These are phyloP conservation scores for Noctua janthe DNA, from an alignment of 2,888 invertebrate species.

Conservation along the genomic window DNA sequence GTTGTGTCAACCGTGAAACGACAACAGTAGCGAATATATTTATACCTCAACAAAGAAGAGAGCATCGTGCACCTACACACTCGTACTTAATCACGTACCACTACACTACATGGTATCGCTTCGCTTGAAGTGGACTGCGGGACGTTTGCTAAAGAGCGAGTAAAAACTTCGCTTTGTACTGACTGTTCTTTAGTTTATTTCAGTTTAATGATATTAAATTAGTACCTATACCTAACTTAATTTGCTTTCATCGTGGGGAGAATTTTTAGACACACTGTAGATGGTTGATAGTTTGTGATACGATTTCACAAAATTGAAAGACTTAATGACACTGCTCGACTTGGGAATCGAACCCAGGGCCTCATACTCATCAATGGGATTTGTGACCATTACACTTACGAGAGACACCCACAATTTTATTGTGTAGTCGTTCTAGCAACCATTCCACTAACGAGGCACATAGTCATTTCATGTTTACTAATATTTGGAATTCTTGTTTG, in stretches of 20 bases:
- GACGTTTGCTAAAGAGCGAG: slow-evolving; percentile 8
- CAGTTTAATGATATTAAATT: neutral
- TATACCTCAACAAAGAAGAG: slow-evolving; percentile 31
- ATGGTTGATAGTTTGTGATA: neutral
- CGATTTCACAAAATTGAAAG: neutral
- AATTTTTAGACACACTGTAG: neutral
- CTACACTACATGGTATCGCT: slow-evolving; percentile 25
- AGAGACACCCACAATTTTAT: neutral
- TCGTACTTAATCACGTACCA: slow-evolving; percentile 29
- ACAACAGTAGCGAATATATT: neutral
- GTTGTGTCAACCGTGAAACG: neutral
- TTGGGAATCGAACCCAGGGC: neutral
- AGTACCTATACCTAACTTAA: neutral
- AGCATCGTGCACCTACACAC: neutral
- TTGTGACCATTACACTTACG: neutral
- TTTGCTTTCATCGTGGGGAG: neutral
- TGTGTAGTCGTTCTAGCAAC: neutral
- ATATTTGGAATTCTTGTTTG: neutral
- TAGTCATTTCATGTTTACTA: neutral
- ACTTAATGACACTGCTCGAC: neutral
- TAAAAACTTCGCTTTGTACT: slow-evolving; percentile 1
- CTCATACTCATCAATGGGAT: neutral
- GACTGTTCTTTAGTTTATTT: neutral
- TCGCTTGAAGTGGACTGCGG: slow-evolving; percentile 14
- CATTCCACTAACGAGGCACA: neutral